Evolutionary conservation across 2,113 vertebrate genomes (phyloP).

Genomic region (Onychostoma macrolepis): DNA sequence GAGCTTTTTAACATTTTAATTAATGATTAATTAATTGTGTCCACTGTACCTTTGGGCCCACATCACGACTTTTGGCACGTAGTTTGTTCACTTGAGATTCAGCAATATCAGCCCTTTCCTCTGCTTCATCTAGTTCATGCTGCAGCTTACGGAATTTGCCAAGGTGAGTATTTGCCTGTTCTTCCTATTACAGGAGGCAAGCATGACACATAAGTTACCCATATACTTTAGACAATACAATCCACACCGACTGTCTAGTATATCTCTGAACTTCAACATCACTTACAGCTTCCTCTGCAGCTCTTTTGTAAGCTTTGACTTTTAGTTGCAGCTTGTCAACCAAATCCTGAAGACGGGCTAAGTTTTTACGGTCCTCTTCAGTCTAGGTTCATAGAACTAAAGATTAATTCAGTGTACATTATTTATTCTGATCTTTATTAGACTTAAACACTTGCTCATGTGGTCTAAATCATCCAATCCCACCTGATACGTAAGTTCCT

Average conservation of each 20-base stretch:
- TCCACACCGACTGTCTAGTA: neutral
- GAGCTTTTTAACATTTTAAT: neutral
- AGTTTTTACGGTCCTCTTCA: slow-evolving; percentile 85
- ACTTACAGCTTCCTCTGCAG: slow-evolving; percentile 83
- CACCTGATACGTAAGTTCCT: slow-evolving; percentile 80
- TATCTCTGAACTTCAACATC: neutral
- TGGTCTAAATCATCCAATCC: neutral
- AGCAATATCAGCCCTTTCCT: slow-evolving; percentile 77
- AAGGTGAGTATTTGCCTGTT: slow-evolving; percentile 77
- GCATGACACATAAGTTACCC: neutral
- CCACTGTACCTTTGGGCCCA: slow-evolving; percentile 71
- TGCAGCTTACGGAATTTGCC: slow-evolving; percentile 78
- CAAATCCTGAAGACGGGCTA: slow-evolving; percentile 83
- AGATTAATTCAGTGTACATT: neutral
- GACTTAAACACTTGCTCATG: neutral
- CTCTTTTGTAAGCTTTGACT: slow-evolving; percentile 87
- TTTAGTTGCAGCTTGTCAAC: slow-evolving; percentile 89
- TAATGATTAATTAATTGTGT: neutral
- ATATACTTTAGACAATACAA: neutral
- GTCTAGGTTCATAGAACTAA: slow-evolving; percentile 69
- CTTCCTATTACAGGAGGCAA: slow-evolving; percentile 68
- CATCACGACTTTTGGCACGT: slow-evolving; percentile 75
- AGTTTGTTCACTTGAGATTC: slow-evolving; percentile 82
- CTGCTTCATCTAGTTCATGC: slow-evolving; percentile 79
- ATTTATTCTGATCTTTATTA: neutral